phyloP scores from a whole-genome alignment of 2,113 vertebrate genomes.

The Pedetes capensis region DNA sequence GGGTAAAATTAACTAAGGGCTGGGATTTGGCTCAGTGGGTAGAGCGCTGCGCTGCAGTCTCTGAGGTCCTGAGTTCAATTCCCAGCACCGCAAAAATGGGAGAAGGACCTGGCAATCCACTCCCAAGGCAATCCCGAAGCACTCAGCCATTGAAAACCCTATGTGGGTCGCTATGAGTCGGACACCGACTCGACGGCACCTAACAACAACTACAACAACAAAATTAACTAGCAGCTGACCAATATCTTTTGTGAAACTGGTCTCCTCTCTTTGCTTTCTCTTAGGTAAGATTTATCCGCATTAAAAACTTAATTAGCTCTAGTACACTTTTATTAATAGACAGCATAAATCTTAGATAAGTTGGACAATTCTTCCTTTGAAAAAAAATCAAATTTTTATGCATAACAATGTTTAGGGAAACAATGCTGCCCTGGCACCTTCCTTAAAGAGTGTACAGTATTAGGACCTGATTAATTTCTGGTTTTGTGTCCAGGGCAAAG shows the following conservation, averaged over 20 bases:
- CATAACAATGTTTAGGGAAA: neutral
- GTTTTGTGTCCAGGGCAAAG: slow-evolving; percentile 7
- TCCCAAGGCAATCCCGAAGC: too few relatives aligned
- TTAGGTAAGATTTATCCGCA: slow-evolving; percentile 20
- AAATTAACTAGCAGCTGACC: neutral
- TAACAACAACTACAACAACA: too few relatives aligned
- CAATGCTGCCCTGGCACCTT: neutral
- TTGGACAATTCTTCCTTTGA: slow-evolving; percentile 14
- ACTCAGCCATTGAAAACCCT: too few relatives aligned
- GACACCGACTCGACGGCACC: too few relatives aligned
- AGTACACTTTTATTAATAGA: neutral
- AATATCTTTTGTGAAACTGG: slow-evolving; percentile 26
- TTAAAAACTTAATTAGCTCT: slow-evolving; percentile 25
- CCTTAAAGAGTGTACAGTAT: slow-evolving; percentile 4
- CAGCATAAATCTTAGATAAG: neutral
- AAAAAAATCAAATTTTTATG: slow-evolving; percentile 20
- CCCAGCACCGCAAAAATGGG: too few relatives aligned
- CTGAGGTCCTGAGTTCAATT: too few relatives aligned
- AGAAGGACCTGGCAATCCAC: too few relatives aligned
- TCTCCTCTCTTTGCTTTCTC: neutral
- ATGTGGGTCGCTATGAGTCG: too few relatives aligned
- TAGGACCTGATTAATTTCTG: neutral
- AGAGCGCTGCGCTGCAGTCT: too few relatives aligned
- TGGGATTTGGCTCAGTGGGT: too few relatives aligned
- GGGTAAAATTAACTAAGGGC: neutral